Conservation (phyloP, 2,113 vertebrate species). For the Passer domesticus region DNA sequence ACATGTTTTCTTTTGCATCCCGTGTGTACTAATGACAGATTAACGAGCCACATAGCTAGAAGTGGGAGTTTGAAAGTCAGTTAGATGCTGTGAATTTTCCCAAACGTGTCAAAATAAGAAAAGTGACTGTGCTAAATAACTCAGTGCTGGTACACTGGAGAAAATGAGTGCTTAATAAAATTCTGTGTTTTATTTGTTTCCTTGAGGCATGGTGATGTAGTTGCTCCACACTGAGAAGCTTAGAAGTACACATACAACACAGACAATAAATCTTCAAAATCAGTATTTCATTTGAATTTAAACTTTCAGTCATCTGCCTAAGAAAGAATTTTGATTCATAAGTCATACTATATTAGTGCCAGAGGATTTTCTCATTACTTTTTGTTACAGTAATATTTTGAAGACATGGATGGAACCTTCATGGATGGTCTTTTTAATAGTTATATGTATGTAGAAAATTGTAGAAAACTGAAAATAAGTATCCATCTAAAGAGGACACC, state of each 20-base stretch:
- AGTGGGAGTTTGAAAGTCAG: conserved; percentile 65
- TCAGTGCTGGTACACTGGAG: conserved; percentile 22
- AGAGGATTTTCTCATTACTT: not conserved
- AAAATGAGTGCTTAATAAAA: conserved; percentile 62
- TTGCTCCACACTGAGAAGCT: not conserved
- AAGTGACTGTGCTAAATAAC: conserved; percentile 63
- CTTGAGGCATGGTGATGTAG: not conserved
- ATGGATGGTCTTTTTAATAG: not conserved
- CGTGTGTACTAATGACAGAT: conserved; percentile 49
- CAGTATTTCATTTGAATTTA: not conserved
- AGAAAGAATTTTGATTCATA: not conserved
- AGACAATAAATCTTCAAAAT: not conserved
- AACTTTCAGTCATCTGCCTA: not conserved
- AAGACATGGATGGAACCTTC: not conserved
- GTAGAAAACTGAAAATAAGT: not conserved
- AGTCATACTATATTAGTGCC: not conserved
- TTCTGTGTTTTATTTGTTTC: conserved; percentile 6
- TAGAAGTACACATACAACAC: not conserved
- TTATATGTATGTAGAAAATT: not conserved
- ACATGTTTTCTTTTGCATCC: not conserved
- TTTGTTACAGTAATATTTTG: not conserved
- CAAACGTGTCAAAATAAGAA: conserved; percentile 69
- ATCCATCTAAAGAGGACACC: not conserved
- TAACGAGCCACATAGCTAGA: conserved; percentile 46
- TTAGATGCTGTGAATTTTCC: conserved; percentile 53